Base-by-base conservation (phyloP, 2,888 invertebrate species). In the Drosophila dives region DNA sequence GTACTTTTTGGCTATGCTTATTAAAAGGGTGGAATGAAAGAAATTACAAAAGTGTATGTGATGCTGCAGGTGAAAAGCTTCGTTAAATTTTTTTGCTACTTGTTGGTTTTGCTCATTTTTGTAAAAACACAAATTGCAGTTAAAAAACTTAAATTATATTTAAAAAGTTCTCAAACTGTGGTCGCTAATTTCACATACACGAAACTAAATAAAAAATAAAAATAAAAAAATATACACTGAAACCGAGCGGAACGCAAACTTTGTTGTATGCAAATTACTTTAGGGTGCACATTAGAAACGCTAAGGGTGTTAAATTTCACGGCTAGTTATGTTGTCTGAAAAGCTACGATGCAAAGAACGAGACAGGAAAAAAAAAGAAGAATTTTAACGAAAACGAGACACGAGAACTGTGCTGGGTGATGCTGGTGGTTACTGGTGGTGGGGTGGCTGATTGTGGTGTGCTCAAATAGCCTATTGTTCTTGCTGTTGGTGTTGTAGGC, bases 201-300 rank as follows among this genome's bases (percentile, higher is more conserved):
- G 26, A 53, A 71, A 59, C 40, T 67, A 50, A 53, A 49, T 26
- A 34, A 50, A 51, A 54, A 45, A 56, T 60, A 45, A 33, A 26
- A 33, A 51, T 50, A 33, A 70, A 61, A 38, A 40, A 58, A 49
- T 8, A 36, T 42, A 59, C 50, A 42, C 20, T 11, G 40, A 60
- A 67, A 23, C 26, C 45, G 64, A 75, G 65, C 62, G 51, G 49
- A 76, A 71, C 59, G 56, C 63, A 83, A 83, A 77, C 62, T 80
- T 84, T 82, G 68, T 67, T 76, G 59, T 79, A 86, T 88, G 84
- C 81, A 86, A 86, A 86, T 88, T 82, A 83, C 75, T 70, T 77
- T 72, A 59, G 66, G 77, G 79, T 82, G 75, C 80, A 74, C 80
- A 80, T 82, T 82, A 80, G 78, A 81, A 80, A 69, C 72, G 75